phyloP scores from a whole-genome alignment of 2,113 vertebrate genomes.

The Lagopus leucura region DNA sequence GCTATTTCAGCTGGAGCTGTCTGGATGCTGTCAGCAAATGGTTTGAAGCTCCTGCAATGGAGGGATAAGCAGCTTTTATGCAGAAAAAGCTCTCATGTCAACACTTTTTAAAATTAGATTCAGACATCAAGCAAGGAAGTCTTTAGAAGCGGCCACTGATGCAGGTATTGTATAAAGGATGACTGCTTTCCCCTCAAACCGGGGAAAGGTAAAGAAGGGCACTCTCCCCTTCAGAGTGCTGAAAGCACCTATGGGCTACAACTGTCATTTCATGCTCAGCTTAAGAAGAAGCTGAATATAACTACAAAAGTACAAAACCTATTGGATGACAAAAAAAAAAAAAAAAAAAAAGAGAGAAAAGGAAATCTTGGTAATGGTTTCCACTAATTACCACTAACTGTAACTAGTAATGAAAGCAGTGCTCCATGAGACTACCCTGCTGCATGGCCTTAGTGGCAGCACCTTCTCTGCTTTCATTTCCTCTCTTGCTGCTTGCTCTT shows the following conservation, averaged over 20 bases:
- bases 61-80: conserved; percentile 41
- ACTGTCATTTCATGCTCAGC: neutral
- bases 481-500: neutral
- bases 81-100: conserved; percentile 33
- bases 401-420: neutral
- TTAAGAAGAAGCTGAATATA: neutral
- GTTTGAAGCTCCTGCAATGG: conserved; percentile 25
- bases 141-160: conserved; percentile 26
- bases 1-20: neutral
- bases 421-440: neutral
- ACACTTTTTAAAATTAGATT: conserved; percentile 10
- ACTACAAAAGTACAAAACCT: neutral
- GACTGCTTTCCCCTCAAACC: neutral
- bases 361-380: neutral
- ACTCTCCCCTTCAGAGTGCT: neutral
- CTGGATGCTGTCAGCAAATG: conserved; percentile 13
- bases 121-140: conserved; percentile 1
- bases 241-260: neutral
- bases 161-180: neutral
- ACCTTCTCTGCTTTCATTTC: neutral
- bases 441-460: neutral
- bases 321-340: neutral
- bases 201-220: neutral
- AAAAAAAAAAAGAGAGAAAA: neutral
- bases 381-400: neutral